Percentiles rank a stretch among this genome's conserved stretches.
Evolutionary conservation across 2,888 invertebrate genomes (phyloP).

Genomic region (Habroteleia sp.): DNA sequence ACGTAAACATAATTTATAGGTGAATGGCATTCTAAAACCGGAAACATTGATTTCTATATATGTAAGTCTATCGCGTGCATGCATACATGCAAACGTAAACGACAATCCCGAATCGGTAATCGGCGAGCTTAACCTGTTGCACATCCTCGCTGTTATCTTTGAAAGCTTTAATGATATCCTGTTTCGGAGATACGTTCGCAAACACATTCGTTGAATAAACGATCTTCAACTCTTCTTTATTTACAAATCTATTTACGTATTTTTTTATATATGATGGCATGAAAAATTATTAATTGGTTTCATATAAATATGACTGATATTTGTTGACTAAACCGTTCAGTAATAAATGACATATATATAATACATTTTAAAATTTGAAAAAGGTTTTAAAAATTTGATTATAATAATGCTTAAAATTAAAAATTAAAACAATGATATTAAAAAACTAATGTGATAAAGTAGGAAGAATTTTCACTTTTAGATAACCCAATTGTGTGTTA

Average conservation of each 20-base stretch:
- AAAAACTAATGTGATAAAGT: no score
- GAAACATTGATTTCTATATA: slow-evolving; percentile 59
- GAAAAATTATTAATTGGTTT: no score
- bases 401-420: no score
- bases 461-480: no score
- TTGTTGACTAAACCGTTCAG: no score
- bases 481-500: no score
- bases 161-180: slow-evolving; percentile 55
- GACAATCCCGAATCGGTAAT: slow-evolving; percentile 68
- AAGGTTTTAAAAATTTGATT: no score
- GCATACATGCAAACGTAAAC: slow-evolving; percentile 47
- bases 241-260: slow-evolving; percentile 3
- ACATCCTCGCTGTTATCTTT: slow-evolving; percentile 58
- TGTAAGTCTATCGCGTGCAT: slow-evolving; percentile 23
- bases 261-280: slow-evolving; percentile 11
- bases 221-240: slow-evolving; percentile 6
- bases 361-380: no score
- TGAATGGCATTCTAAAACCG: slow-evolving; percentile 30
- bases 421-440: no score
- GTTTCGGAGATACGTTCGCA: slow-evolving; percentile 29
- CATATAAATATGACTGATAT: no score
- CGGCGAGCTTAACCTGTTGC: slow-evolving; percentile 66
- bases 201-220: slow-evolving; percentile 36
- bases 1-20: slow-evolving; percentile 22
- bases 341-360: no score